Conservation (phyloP, 2,113 vertebrate species). For the Rhipidura dahli region DNA sequence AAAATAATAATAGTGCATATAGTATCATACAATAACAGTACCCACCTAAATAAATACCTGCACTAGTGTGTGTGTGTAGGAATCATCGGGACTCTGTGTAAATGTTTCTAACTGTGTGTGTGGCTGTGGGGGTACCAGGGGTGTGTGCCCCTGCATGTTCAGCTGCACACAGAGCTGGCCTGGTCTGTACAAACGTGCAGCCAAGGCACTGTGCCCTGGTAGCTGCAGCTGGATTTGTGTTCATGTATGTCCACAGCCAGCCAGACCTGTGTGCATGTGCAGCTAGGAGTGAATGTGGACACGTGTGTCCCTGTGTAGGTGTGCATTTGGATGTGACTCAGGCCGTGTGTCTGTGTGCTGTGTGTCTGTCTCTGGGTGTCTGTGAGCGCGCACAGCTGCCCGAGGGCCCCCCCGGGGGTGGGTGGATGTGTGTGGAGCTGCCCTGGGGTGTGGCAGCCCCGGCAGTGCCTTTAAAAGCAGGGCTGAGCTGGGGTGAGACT, state of each 20-base stretch:
- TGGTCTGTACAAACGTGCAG: not conserved
- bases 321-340: not conserved
- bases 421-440: not conserved
- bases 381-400: not conserved
- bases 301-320: accelerated
- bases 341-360: not conserved
- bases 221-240: not conserved
- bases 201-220: not conserved
- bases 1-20: not conserved
- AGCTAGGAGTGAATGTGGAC: not conserved
- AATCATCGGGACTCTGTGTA: not conserved
- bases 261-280: not conserved
- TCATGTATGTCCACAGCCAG: accelerated
- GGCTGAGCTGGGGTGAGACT: accelerated
- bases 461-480: not conserved
- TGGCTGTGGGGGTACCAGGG: not conserved
- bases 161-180: not conserved
- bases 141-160: not conserved
- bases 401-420: not conserved
- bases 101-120: not conserved
- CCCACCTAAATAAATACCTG: not conserved
- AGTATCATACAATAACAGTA: not conserved
- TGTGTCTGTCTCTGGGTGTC: not conserved
- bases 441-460: not conserved
- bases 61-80: not conserved